phyloP scores from a whole-genome alignment of 2,888 invertebrate genomes.

The Ornithoptera priamus region DNA sequence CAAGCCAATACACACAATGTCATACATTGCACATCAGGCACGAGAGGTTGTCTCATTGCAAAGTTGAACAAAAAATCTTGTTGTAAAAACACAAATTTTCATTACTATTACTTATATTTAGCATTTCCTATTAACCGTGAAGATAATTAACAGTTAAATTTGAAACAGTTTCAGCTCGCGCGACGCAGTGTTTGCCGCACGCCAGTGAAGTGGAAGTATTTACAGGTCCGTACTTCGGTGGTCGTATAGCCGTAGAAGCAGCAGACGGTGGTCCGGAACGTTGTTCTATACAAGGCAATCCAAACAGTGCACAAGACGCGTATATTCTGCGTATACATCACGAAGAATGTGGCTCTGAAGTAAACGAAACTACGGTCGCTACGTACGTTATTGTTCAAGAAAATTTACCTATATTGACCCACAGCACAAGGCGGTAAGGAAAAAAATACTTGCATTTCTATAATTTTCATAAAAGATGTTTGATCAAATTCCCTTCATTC shows the following conservation, averaged over 20 bases:
- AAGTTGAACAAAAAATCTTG: no score
- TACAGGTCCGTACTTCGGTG: constrained; percentile 90
- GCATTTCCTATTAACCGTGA: not conserved
- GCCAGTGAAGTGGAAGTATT: constrained; percentile 91
- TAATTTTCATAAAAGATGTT: not conserved
- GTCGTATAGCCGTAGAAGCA: constrained; percentile 87
- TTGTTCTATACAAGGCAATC: constrained; percentile 87
- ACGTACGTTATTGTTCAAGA: constrained; percentile 92
- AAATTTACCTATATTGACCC: constrained; percentile 89
- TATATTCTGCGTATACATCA: constrained; percentile 88
- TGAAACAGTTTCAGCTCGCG: constrained; percentile 87
- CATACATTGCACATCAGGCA: no score
- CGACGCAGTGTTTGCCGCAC: constrained; percentile 88
- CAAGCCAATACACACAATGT: no score
- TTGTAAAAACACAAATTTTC: no score
- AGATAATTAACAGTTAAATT: not conserved
- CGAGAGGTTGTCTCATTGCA: no score
- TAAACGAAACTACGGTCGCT: constrained; percentile 89
- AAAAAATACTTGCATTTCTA: not conserved
- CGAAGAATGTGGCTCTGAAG: constrained; percentile 85
- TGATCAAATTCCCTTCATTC: not conserved
- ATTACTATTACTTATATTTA: no score
- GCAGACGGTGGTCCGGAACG: constrained; percentile 84
- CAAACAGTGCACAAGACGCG: constrained; percentile 84
- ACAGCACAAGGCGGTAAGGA: constrained; percentile 84